phyloP scores from a whole-genome alignment of 1,140 invertebrate genomes.

The Campoletis sonorensis region DNA sequence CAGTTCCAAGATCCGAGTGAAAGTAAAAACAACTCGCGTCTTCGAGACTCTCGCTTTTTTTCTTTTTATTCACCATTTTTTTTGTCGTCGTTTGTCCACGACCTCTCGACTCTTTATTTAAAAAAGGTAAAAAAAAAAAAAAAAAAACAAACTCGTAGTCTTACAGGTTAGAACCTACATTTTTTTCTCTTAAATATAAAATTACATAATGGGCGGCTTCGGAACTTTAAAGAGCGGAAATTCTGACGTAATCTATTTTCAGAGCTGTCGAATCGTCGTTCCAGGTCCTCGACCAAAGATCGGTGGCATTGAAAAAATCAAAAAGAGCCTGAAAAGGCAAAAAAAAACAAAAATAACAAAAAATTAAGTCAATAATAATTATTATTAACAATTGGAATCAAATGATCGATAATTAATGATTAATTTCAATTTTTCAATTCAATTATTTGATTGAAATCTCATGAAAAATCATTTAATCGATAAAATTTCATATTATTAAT shows the following conservation, averaged over 20 bases:
- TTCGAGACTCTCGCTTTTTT: slow-evolving; percentile 14
- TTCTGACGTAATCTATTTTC: slow-evolving; percentile 81
- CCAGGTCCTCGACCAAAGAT: slow-evolving; percentile 81
- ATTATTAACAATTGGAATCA: too few species aligned
- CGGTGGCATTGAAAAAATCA: slow-evolving; percentile 74
- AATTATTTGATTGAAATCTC: too few species aligned
- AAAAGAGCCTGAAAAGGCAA: slow-evolving; percentile 76
- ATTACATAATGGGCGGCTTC: too few species aligned
- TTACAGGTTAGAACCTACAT: too few species aligned
- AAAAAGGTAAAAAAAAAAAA: too few species aligned
- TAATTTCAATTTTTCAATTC: too few species aligned
- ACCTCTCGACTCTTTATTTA: not conserved
- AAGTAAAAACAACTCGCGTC: slow-evolving; percentile 34
- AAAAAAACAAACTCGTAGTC: too few species aligned
- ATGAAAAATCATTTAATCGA: not conserved
- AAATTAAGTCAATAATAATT: too few species aligned
- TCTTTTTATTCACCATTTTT: not conserved
- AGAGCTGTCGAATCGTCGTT: slow-evolving; percentile 75
- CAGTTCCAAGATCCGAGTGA: slow-evolving; percentile 18
- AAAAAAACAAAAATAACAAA: too few species aligned
- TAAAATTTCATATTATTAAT: too few species aligned
- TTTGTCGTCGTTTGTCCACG: not conserved
- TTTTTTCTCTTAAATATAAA: too few species aligned
- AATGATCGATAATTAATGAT: too few species aligned
- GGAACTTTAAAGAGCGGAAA: slow-evolving; percentile 76